Percentiles rank a stretch among this genome's conserved stretches.
These are phyloP conservation scores for Gisinianus flammeolus DNA, from an alignment of 2,888 invertebrate genomes.

Conservation along the genomic window DNA sequence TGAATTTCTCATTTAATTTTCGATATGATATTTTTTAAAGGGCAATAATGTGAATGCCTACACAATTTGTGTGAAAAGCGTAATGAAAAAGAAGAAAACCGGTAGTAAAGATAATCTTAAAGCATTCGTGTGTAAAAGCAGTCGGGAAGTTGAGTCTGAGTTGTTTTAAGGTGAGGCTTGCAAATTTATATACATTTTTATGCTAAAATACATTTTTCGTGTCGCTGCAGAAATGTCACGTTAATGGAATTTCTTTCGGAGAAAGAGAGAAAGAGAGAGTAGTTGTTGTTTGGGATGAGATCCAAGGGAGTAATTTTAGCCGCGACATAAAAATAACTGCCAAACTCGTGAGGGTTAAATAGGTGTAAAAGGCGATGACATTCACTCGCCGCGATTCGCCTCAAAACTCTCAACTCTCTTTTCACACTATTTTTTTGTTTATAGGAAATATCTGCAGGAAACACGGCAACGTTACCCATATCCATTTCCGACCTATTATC, in stretches of 20 bases:
- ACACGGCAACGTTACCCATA: no score
- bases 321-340: conserved; percentile 47
- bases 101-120: no score
- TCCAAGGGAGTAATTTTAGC: conserved; percentile 47
- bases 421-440: not conserved
- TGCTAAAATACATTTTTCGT: no score
- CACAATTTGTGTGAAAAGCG: no score
- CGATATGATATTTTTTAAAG: no score
- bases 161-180: no score
- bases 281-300: conserved; percentile 27
- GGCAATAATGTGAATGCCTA: no score
- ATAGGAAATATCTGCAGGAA: not conserved
- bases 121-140: no score
- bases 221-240: conserved; percentile 20
- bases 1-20: no score
- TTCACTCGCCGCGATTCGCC: conserved; percentile 24
- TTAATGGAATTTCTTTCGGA: conserved; percentile 13
- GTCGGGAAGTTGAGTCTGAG: no score
- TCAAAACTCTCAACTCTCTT: conserved; percentile 7
- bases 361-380: conserved; percentile 36
- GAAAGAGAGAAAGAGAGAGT: not conserved
- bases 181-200: no score
- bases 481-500: not conserved
- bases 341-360: conserved; percentile 35
- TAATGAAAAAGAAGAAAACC: no score